Base-by-base conservation (phyloP, 2,888 invertebrate species). In the Sicus ferrugineus region DNA sequence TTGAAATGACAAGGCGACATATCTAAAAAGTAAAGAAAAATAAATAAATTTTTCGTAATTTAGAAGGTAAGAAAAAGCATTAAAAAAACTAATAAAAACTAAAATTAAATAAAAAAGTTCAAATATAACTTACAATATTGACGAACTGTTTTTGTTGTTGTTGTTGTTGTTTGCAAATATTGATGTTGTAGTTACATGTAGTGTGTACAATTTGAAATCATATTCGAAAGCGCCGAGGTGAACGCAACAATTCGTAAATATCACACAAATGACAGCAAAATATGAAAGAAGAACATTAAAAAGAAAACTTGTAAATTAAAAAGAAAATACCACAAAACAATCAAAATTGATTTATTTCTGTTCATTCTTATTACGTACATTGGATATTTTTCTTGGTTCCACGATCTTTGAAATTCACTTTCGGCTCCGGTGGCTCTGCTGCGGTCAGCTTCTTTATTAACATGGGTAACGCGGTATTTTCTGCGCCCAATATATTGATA, bases 1-100 rank as follows among this genome's bases (percentile, higher is more conserved):
- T 90, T 91, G 83, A 90, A 90, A 76, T 90, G 90, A 81, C 90
- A 91, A 66, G 90, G 86, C 38, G 89, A 87, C 88, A 89, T 88
- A 83, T 89, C 90, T 90, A 86, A 65, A 88, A 87, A 58, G 16
- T 4, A 58, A 26, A 61, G 19, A 68, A 31, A 65, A 14, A 42
- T 38, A 34, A 69, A 16, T 46, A 6, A 11, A 0, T 48, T 0
- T 23, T 14, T 11, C 4, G n/a, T 14, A 9, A n/a, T 42, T 42
- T 7, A 42, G n/a, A 16, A 26, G 61, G 54, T 68, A 46, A 31
- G 52, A 50, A 31, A 16, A 52, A 14, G 23, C 19, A 26, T 14
- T 23, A 65, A 58, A 9, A 19, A 46, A 54, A 54, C 14, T 21
- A 61, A 42, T 56, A 31, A 34, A n/a, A 28, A 46, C 21, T 1